Conservation (phyloP, 1,140 invertebrate genomes). For the Whitmania pigra region DNA sequence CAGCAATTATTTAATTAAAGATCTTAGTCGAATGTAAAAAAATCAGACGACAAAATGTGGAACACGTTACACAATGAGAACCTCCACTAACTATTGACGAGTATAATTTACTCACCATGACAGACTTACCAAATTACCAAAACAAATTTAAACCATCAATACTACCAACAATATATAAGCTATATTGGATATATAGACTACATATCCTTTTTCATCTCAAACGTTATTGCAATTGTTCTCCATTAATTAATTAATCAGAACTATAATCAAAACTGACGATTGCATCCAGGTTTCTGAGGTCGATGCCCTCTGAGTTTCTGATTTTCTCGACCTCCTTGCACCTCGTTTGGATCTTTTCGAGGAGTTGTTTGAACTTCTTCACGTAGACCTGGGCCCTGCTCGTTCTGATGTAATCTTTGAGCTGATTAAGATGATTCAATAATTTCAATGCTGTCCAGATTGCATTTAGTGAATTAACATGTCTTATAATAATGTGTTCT, state of each 20-base stretch:
- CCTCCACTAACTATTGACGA: background rate
- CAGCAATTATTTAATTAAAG: background rate
- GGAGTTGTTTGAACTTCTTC: conserved; percentile 3
- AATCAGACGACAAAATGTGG: background rate
- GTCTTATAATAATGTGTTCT: no score
- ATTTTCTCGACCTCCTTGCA: background rate
- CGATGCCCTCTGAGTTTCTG: background rate
- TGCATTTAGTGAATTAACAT: no score
- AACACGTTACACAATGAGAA: background rate
- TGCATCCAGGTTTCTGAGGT: background rate
- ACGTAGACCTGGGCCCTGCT: background rate
- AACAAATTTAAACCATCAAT: background rate
- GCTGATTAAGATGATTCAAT: background rate
- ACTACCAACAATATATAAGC: no score
- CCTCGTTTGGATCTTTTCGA: background rate
- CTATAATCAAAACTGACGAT: background rate
- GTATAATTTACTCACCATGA: background rate
- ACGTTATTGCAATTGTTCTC: no score
- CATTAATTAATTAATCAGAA: no score
- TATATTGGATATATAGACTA: background rate
- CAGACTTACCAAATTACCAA: background rate
- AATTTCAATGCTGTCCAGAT: no score
- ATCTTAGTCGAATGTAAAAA: background rate
- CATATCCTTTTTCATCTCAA: no score
- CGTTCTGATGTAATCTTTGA: background rate